Evolutionary conservation across 2,113 vertebrate genomes (phyloP).

Genomic region (Poeciliopsis retropinna): DNA sequence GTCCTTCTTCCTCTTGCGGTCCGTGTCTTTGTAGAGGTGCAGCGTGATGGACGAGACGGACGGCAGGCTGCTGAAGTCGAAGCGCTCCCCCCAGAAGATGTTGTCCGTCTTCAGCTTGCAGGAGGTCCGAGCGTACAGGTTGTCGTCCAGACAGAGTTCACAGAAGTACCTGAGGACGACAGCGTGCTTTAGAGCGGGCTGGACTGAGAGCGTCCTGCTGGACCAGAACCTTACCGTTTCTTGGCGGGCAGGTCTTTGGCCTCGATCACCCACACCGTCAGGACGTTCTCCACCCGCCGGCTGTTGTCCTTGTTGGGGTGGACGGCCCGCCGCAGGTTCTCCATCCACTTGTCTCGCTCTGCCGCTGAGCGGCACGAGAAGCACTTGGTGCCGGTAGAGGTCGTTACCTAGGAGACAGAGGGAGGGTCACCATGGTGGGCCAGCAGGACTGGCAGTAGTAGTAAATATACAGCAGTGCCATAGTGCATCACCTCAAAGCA

Average conservation of each 20-base stretch:
- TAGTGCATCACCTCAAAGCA: constrained; percentile 90
- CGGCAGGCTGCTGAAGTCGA: constrained; percentile 95
- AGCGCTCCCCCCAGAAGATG: constrained; percentile 98
- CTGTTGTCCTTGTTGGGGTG: constrained; percentile 99
- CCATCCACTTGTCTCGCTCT: constrained; percentile 99
- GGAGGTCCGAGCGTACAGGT: constrained; percentile 95
- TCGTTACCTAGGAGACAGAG: constrained; percentile 87
- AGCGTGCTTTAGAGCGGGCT: not conserved
- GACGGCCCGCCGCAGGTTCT: constrained; percentile 94
- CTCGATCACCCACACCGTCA: constrained; percentile 96
- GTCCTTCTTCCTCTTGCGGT: constrained; percentile 98
- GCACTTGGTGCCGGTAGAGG: constrained; percentile 96
- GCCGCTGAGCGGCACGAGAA: constrained; percentile 97
- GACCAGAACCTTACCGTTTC: constrained; percentile 81
- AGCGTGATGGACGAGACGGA: constrained; percentile 86
- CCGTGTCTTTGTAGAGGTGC: constrained; percentile 96
- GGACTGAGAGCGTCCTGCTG: not conserved
- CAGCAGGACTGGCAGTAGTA: not conserved
- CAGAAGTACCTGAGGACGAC: constrained; percentile 83
- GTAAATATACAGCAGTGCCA: not conserved
- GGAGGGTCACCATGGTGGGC: not conserved
- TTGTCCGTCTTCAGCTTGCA: constrained; percentile 97
- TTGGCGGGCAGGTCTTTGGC: constrained; percentile 96
- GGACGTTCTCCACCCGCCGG: constrained; percentile 90
- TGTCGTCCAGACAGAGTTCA: constrained; percentile 94